phyloP scores from a whole-genome alignment of 2,113 vertebrate species.

The Rhipidura dahli region DNA sequence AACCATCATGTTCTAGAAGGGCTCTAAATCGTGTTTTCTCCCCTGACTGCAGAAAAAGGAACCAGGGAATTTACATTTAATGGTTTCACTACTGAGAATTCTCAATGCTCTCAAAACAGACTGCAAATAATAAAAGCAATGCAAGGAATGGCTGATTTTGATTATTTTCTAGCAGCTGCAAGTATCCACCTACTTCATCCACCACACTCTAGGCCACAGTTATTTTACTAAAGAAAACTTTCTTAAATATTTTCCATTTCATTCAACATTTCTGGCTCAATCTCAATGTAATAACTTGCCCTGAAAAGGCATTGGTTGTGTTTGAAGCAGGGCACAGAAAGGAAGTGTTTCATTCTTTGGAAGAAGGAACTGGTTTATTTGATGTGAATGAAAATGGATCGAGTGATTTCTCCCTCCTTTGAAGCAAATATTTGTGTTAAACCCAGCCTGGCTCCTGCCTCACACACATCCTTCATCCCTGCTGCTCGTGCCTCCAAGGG shows the following conservation, averaged over 20 bases:
- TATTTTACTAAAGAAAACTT: neutral
- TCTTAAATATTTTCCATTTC: slow-evolving; percentile 9
- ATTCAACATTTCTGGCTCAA: neutral
- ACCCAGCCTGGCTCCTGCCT: neutral
- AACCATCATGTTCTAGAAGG: neutral
- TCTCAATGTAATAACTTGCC: neutral
- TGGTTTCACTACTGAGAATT: neutral
- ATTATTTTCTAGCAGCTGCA: neutral
- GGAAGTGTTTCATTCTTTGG: neutral
- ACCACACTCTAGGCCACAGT: neutral
- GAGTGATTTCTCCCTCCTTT: neutral
- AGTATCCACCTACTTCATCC: neutral
- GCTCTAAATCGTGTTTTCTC: neutral
- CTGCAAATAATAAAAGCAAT: neutral
- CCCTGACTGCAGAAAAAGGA: neutral
- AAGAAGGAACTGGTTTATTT: neutral
- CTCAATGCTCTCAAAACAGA: neutral
- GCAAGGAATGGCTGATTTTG: neutral
- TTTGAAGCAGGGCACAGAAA: neutral
- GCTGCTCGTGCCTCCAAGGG: neutral
- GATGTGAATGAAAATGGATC: neutral
- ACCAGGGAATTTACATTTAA: neutral
- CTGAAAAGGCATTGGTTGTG: neutral
- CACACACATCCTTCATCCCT: neutral
- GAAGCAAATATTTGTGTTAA: neutral